Base-by-base conservation (phyloP, 2,113 vertebrate species). In the Acrocephalus kingi region DNA sequence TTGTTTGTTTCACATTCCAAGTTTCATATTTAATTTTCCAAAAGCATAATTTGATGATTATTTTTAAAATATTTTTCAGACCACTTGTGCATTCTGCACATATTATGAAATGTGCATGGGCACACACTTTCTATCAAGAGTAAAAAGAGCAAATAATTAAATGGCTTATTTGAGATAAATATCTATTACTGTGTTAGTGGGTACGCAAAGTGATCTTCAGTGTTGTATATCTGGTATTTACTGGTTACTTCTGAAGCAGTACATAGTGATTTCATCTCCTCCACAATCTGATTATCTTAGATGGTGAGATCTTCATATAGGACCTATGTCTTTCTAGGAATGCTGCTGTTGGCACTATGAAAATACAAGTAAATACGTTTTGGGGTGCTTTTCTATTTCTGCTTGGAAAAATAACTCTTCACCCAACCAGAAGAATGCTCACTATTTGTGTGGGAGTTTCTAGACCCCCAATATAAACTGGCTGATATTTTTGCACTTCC, bases 1-100 rank as follows among this genome's bases (percentile, higher is more conserved):
- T 89, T 94, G 92, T 95, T 94, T 94, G 73, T 97, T 95, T 83
- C 87, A 89, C 20, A 45, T 83, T 75, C 49, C 54, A 79, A 96
- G 89, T 96, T 97, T 96, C 64, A 69, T 83, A 59, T 91, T 95
- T 90, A 55, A 87, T 96, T 93, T 95, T 84, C 45, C 43, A 67
- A 91, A 92, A 76, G 61, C 69, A 79, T 63, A 71, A 84, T n/a
- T 55, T 19, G 8, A 35, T 77, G 4, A 89, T 91, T 49, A 87
- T 80, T 84, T 87, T 4, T 0, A 37, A 94, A 83, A 78, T 33
- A 31, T 10, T 64, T 86, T 87, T 91, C 64, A 46, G 43, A 59
- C 46, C 30, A 28, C 14, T 79, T 28, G 15, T 67, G 14, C 46
- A 25, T 66, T 84, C 59, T 51, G 43, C 13, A 14, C 58, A 6